Percentiles rank a stretch among this genome's conserved stretches.
Conservation (phyloP, 2,888 invertebrate species). For the Cheilosia grossa region DNA sequence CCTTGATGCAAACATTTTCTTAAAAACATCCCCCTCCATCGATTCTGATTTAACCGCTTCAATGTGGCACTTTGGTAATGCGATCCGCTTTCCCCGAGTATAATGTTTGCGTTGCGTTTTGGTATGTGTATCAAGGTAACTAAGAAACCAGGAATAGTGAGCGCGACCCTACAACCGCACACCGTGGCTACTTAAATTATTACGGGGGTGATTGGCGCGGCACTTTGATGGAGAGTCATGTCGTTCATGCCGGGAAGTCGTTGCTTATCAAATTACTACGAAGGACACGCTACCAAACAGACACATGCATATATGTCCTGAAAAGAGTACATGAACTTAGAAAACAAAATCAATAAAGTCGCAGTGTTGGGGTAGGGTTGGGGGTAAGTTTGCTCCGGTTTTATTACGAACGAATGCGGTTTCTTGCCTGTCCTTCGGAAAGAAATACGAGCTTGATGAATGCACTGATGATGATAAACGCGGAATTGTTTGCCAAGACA, state of each 20-base stretch:
- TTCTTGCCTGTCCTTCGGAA: not conserved
- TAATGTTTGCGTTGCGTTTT: not conserved
- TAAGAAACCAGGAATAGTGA: not conserved
- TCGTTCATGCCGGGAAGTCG: conserved; percentile 44
- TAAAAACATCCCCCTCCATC: not conserved
- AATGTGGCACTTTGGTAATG: not conserved
- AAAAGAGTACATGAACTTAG: conserved; percentile 54
- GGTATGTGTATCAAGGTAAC: conserved; percentile 1
- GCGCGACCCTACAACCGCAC: not conserved
- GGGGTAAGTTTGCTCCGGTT: not conserved
- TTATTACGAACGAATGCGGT: conserved; percentile 6
- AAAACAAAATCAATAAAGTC: conserved; percentile 46
- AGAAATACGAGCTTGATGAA: not conserved
- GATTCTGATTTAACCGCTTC: not conserved
- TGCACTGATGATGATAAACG: conserved; percentile 32
- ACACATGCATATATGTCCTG: conserved; percentile 24
- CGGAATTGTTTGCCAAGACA: conserved; percentile 25
- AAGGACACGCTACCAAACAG: conserved; percentile 39
- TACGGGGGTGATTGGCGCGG: not conserved
- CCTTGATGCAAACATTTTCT: conserved; percentile 1
- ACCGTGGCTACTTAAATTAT: conserved; percentile 12
- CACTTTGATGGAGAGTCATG: conserved; percentile 23
- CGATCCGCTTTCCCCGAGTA: conserved; percentile 2
- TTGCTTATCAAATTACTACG: conserved; percentile 51
- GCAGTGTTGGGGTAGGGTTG: conserved; percentile 10